phyloP scores from a whole-genome alignment of 2,113 vertebrate genomes.

The Scomber colias region DNA sequence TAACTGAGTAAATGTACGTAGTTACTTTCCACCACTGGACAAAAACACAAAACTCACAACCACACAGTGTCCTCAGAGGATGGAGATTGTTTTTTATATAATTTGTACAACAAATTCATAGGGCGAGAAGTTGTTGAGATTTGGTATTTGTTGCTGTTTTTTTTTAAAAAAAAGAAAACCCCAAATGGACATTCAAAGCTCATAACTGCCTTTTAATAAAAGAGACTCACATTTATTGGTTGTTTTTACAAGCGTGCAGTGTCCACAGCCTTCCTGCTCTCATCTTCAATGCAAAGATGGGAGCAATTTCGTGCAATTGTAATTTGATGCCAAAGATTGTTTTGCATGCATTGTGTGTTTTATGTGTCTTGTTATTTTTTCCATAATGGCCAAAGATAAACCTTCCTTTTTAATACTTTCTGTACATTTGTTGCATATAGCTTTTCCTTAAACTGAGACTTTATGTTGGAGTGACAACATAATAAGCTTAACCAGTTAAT shows the following conservation, averaged over 20 bases:
- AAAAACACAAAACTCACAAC: too few species aligned
- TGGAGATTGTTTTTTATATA: too few species aligned
- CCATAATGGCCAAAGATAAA: conserved; percentile 1
- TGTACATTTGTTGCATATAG: too few species aligned
- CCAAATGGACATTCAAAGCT: background rate
- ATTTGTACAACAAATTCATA: too few species aligned
- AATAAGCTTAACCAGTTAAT: conserved; percentile 17
- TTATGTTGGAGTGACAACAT: background rate
- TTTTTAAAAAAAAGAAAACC: background rate
- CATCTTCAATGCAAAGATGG: background rate
- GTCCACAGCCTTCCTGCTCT: background rate
- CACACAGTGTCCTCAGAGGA: too few species aligned
- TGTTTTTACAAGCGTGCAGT: background rate
- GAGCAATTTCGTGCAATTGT: conserved; percentile 17
- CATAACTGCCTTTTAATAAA: background rate
- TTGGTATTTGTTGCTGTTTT: background rate
- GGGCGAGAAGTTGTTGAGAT: background rate
- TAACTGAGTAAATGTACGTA: too few species aligned
- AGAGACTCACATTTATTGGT: background rate
- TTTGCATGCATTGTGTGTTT: conserved; percentile 32
- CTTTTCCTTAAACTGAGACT: background rate
- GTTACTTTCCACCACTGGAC: too few species aligned
- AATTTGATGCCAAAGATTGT: conserved; percentile 26
- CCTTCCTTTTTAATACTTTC: conserved; percentile 9
- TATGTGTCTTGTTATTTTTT: conserved; percentile 6